Evolutionary conservation across 2,888 invertebrate genomes (phyloP), one percentile per base, ranked within the genome.

Genomic region (Sipha maydis): DNA sequence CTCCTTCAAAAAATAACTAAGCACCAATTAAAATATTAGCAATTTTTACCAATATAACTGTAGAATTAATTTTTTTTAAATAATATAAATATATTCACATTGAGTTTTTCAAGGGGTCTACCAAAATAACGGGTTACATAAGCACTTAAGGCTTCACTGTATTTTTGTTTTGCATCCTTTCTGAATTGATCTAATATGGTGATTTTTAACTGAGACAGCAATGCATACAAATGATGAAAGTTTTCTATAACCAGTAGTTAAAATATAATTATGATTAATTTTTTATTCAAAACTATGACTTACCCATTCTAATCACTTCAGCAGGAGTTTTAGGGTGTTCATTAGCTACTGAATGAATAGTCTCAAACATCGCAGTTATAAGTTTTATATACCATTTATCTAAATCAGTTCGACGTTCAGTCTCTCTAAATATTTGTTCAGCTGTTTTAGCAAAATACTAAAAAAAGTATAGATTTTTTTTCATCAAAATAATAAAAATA

Each of bases 51-150:
- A 34, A 34, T 34, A 34, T 3, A 34, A 4, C 34, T 34, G 34
- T 34, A 34, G 34, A 78, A 76, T 76, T 1, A 48, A 48, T 48
- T 14, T 11, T 48, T 1, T 1, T 48, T 14, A 48, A 48, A 14
- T 48, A 90, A 73, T 73, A 86, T 78, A 83, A 89, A 90, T 48
- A 75, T 84, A 92, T 93, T 93, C 93, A 97, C 97, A 92, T 97
- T 97, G 34, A 98, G 93, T 92, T 97, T 97, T 91, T 97, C 97
- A 88, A 98, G 92, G 0, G 98, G 98, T 89, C 98, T 93, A 54
- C 99, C 99, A 93, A 99, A 98, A 93, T 98, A 97, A 91, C 96
- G 95, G 90, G 96, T 97, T 78, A 99, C 99, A 93, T 99, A 99
- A 14, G 95, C 95, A 91, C 95, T 95, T 89, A 98, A 93, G 84